Percentiles rank a stretch among this genome's conserved stretches.
phyloP scores from a whole-genome alignment of 1,140 invertebrate genomes.

The Callitettix versicolor region DNA sequence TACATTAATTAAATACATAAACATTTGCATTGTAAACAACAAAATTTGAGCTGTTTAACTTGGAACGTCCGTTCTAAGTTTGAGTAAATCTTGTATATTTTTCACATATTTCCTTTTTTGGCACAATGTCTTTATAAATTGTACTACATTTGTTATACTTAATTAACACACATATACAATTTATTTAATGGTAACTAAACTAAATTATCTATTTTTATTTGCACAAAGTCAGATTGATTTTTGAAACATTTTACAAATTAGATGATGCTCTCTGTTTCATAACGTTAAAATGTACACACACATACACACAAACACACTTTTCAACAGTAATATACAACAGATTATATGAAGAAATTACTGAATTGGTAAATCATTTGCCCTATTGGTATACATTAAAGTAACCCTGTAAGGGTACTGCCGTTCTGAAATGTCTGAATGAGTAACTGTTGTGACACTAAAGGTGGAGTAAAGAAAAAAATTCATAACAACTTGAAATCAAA shows the following conservation, averaged over 20 bases:
- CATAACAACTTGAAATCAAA: no score
- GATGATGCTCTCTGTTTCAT: neutral
- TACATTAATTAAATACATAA: constrained; percentile 8
- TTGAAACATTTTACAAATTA: neutral
- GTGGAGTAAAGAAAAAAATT: no score
- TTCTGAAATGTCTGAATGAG: no score
- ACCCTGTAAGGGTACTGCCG: no score
- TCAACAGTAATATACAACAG: no score
- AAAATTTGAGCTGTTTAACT: constrained; percentile 8
- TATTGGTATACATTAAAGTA: no score
- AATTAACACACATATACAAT: neutral
- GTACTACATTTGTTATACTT: neutral
- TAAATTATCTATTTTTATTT: neutral
- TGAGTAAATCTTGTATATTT: neutral
- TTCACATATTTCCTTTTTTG: neutral
- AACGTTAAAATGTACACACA: neutral
- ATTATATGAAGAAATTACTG: no score
- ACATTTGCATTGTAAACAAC: constrained; percentile 10
- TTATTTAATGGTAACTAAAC: neutral
- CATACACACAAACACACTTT: no score
- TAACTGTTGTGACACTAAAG: no score
- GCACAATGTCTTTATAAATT: constrained; percentile 3
- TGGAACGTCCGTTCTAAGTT: neutral
- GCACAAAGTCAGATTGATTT: neutral
- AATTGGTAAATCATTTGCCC: no score